Conservation (phyloP, 2,113 vertebrate genomes). For the Tupaia chinensis region DNA sequence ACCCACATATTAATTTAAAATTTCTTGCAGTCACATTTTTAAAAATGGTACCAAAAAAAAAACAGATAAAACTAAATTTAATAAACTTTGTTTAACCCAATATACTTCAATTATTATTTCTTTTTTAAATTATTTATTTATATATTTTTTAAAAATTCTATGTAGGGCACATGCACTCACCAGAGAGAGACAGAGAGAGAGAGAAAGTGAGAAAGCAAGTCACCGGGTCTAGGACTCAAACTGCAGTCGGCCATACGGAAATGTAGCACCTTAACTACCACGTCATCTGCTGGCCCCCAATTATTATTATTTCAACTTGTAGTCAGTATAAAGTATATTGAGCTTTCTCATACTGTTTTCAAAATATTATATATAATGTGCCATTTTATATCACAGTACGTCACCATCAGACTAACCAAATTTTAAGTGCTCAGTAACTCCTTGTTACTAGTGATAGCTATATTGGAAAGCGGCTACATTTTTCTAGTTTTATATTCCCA, state of each 20-base stretch:
- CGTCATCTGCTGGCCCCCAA: neutral
- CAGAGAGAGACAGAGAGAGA: too few relatives aligned
- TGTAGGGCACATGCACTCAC: too few relatives aligned
- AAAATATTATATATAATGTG: neutral
- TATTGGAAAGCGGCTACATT: neutral
- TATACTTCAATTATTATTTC: neutral
- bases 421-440: neutral
- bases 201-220: too few relatives aligned
- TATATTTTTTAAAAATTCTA: too few relatives aligned
- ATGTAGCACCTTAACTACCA: too few relatives aligned
- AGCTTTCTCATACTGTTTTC: neutral
- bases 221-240: too few relatives aligned
- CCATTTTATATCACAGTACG: neutral
- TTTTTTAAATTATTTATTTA: too few relatives aligned
- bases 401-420: neutral
- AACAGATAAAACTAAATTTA: conserved; percentile 5
- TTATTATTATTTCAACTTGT: neutral
- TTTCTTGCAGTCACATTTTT: too few relatives aligned
- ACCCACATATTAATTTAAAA: neutral
- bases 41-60: too few relatives aligned
- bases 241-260: too few relatives aligned
- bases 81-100: neutral
- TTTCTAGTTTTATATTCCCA: neutral
- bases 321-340: neutral
- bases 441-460: neutral